Conservation (phyloP, 2,888 invertebrate genomes). For the Agrochola macilenta region DNA sequence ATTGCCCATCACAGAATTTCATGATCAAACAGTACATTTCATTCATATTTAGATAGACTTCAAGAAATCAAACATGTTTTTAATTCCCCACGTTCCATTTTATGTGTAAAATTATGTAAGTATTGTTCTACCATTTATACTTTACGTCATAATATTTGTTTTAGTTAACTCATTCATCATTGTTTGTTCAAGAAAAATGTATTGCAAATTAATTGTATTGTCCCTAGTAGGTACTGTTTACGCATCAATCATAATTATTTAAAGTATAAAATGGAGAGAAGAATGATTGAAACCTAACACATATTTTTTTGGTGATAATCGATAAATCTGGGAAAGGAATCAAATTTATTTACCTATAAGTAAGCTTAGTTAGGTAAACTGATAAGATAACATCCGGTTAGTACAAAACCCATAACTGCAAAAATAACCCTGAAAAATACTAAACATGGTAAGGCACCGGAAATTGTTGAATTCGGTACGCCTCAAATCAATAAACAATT, state of each 20-base stretch:
- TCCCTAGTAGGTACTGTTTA: too few species aligned
- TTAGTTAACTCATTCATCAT: conserved; percentile 23
- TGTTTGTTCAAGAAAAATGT: conserved; percentile 34
- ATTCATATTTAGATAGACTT: conserved; percentile 4
- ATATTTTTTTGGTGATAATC: not conserved
- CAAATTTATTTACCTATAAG: not conserved
- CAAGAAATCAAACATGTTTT: conserved; percentile 19
- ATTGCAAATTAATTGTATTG: conserved; percentile 12
- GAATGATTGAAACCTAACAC: not conserved
- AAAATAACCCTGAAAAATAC: not conserved
- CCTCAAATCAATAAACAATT: conserved; percentile 43
- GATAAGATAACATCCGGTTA: not conserved
- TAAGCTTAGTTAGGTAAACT: not conserved
- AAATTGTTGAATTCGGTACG: conserved; percentile 14
- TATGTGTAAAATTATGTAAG: conserved; percentile 23
- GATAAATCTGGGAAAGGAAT: not conserved
- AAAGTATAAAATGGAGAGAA: too few species aligned
- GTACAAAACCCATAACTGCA: not conserved
- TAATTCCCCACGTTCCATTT: conserved; percentile 4
- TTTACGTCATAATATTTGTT: conserved; percentile 33
- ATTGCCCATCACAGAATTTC: not conserved
- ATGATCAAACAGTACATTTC: conserved; percentile 7
- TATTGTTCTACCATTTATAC: conserved; percentile 6
- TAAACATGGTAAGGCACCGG: not conserved
- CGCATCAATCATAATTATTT: too few species aligned